Evolutionary conservation across 2,797 vertebrate species (phyloP), one percentile per base, ranked within the genome.

Genomic region (Centropyge bicolor): DNA sequence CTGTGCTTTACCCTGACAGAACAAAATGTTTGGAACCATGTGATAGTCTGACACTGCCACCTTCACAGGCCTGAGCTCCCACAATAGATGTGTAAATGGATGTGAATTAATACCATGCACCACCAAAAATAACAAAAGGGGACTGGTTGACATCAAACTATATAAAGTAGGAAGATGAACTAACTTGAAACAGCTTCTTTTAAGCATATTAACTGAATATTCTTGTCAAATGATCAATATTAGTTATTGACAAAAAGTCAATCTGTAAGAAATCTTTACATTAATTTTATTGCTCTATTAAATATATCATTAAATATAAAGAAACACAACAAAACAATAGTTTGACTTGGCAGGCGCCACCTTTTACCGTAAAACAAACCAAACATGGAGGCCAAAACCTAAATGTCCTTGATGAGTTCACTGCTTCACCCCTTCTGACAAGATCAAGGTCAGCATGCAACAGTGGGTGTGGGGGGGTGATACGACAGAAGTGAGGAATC

Each of bases 371-470:
- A 66, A 64, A 61, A 36, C 27, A 41, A n/a, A 52, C 3, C 22
- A 49, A 49, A 40, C 12, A 20, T 14, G 41, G 12, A 24, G 24
- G 16, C 13, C 10, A 41, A 56, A 70, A 19, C 8, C 59, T 38
- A 12, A 65, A 68, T 14, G 9, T n/a, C 8, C 6, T 31, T 4
- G 40, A 6, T 45, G 54, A 74, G 7, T 65, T 68, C 6, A 62
- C 52, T 56, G 61, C 46, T 48, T 60, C 67, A 46, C 45, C 36
- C 4, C n/a, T 24, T 35, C 4, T 67, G 35, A 76, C 54, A 38
- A 77, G 5, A n/a, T 68, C 57, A 62, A 79, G 94, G 90, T 93
- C 93, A 95, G 94, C 97, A 97, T 98, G 97, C 97, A 96, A 76
- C 17, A 62, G 63, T 68, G 49, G 78, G 38, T 13, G 24, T 0